Conservation (phyloP, 2,888 invertebrate genomes). For the Agapetus fuscipes region DNA sequence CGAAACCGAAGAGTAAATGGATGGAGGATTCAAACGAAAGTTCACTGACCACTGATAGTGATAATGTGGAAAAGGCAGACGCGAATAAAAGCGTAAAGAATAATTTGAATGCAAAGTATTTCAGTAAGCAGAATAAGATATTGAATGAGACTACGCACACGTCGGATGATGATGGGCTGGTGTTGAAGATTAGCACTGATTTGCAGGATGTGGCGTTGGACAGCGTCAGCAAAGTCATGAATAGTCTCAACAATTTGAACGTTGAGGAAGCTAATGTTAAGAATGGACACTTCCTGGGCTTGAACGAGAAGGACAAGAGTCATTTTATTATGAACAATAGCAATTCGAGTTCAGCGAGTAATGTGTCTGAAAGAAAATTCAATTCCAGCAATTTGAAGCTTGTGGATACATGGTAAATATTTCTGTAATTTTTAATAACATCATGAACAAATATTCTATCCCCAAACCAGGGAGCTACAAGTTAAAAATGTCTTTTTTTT, state of each 20-base stretch:
- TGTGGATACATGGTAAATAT: constrained; percentile 15
- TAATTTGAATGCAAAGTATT: not conserved
- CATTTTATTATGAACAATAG: constrained; percentile 16
- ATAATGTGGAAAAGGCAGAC: not conserved
- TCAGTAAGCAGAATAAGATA: not conserved
- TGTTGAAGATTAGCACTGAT: not conserved
- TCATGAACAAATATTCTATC: too few relatives aligned
- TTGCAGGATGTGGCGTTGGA: not conserved
- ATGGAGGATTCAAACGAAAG: constrained; percentile 8
- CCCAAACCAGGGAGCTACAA: too few relatives aligned
- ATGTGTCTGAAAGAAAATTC: constrained; percentile 18
- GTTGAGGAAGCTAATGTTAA: constrained; percentile 10
- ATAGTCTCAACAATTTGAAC: constrained; percentile 11
- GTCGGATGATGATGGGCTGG: not conserved
- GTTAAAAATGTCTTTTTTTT: too few relatives aligned
- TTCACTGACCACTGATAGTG: constrained; percentile 3
- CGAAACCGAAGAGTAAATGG: constrained; percentile 3
- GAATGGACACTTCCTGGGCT: constrained; percentile 5
- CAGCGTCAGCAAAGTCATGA: constrained; percentile 4
- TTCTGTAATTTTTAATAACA: not conserved
- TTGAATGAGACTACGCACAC: not conserved
- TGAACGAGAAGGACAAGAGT: too few relatives aligned
- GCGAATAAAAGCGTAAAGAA: not conserved
- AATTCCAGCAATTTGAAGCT: constrained; percentile 11
- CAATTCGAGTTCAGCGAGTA: constrained; percentile 20